Evolutionary conservation across 2,113 vertebrate species (phyloP).

Genomic region (Periophthalmodon schlosseri): DNA sequence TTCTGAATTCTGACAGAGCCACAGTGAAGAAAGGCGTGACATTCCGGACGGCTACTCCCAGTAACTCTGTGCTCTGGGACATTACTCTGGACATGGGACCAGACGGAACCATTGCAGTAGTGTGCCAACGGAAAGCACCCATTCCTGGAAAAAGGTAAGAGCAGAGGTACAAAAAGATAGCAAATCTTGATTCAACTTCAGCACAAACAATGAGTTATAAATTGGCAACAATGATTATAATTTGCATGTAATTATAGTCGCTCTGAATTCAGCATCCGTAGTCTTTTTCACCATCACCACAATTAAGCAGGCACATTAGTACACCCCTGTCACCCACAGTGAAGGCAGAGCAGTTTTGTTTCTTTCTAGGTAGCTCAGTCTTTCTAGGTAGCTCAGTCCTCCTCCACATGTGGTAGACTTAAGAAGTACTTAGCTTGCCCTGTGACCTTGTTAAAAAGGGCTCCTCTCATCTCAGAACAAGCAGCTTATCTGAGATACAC

Average conservation of each 20-base stretch:
- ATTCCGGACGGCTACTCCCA: constrained; percentile 81
- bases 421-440: constrained; percentile 29
- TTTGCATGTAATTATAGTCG: neutral
- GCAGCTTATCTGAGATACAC: constrained; percentile 41
- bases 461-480: constrained; percentile 32
- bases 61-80: constrained; percentile 85
- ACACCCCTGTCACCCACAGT: neutral
- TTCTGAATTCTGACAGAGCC: constrained; percentile 76
- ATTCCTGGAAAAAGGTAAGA: constrained; percentile 78
- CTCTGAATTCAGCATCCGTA: too few relatives aligned
- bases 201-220: neutral
- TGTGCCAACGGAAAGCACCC: constrained; percentile 81
- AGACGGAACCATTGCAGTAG: constrained; percentile 77
- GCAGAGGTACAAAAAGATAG: neutral
- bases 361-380: constrained; percentile 1
- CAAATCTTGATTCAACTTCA: neutral
- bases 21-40: constrained; percentile 86
- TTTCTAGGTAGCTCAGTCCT: constrained; percentile 13
- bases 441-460: constrained; percentile 41
- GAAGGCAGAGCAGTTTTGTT: neutral
- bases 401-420: constrained; percentile 5
- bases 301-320: neutral
- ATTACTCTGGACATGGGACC: constrained; percentile 77
- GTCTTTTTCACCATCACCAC: too few relatives aligned
- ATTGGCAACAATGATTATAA: neutral